These are phyloP conservation scores for Phalacrocorax pelagicus DNA, from an alignment of 2,113 vertebrate species.

Conservation along the genomic window DNA sequence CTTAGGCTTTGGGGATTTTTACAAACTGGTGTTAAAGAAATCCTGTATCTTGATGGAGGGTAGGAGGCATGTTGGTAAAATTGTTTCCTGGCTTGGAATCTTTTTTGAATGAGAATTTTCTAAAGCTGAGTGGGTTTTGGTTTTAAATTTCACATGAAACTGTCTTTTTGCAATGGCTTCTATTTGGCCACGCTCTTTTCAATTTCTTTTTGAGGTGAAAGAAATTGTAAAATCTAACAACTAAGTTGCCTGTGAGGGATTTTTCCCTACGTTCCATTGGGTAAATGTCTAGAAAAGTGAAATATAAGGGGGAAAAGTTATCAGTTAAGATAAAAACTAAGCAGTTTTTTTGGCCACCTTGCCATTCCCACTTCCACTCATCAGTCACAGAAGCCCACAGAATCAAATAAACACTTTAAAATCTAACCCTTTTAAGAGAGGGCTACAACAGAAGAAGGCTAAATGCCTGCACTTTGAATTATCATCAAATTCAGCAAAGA, in stretches of 20 bases:
- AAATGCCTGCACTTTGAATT: background rate
- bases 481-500: background rate
- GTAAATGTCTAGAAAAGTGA: background rate
- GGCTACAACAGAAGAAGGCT: background rate
- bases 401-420: background rate
- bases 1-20: conserved; percentile 30
- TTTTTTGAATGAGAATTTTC: background rate
- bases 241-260: background rate
- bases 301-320: background rate
- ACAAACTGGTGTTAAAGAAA: background rate
- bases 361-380: background rate
- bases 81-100: background rate
- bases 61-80: background rate
- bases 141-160: background rate
- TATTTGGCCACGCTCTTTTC: background rate
- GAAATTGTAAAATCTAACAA: background rate
- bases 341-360: background rate
- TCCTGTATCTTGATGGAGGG: background rate
- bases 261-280: background rate
- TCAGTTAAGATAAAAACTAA: background rate
- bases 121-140: background rate
- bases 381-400: background rate
- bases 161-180: background rate
- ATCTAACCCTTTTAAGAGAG: background rate
- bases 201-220: background rate